Evolutionary conservation across 2,797 vertebrate genomes (phyloP).

Genomic region (Melanotaenia nigrans): DNA sequence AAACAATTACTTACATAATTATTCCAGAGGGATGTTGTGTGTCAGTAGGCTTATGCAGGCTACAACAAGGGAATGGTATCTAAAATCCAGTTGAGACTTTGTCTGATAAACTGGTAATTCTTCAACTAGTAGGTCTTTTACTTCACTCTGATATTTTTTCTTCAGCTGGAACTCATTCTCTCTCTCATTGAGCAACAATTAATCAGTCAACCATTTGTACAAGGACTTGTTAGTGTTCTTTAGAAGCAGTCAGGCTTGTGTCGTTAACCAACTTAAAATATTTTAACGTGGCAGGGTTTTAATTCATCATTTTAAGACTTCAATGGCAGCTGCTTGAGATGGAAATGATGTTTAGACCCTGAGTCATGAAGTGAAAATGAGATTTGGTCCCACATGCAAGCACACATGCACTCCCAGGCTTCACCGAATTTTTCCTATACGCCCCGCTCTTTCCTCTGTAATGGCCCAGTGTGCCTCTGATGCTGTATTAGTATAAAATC

Average conservation of each 20-base stretch:
- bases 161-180: background rate
- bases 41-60: slow-evolving; percentile 10
- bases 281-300: slow-evolving; percentile 49
- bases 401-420: slow-evolving; percentile 44
- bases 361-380: slow-evolving; percentile 68
- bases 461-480: slow-evolving; percentile 29
- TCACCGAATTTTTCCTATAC: slow-evolving; percentile 36
- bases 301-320: slow-evolving; percentile 61
- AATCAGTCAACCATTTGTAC: slow-evolving; percentile 11
- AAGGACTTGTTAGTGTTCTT: slow-evolving; percentile 20
- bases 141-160: background rate
- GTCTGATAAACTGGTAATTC: background rate
- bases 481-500: slow-evolving; percentile 58
- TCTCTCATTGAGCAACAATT: slow-evolving; percentile 24
- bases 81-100: background rate
- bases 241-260: slow-evolving; percentile 31
- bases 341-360: slow-evolving; percentile 69
- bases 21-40: slow-evolving; percentile 54
- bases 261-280: slow-evolving; percentile 34
- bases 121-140: background rate
- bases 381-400: slow-evolving; percentile 58
- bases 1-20: slow-evolving; percentile 20
- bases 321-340: slow-evolving; percentile 50
- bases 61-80: background rate
- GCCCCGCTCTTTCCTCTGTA: slow-evolving; percentile 24